Evolutionary conservation across 2,113 vertebrate genomes (phyloP).

Genomic region (Equus quagga): DNA sequence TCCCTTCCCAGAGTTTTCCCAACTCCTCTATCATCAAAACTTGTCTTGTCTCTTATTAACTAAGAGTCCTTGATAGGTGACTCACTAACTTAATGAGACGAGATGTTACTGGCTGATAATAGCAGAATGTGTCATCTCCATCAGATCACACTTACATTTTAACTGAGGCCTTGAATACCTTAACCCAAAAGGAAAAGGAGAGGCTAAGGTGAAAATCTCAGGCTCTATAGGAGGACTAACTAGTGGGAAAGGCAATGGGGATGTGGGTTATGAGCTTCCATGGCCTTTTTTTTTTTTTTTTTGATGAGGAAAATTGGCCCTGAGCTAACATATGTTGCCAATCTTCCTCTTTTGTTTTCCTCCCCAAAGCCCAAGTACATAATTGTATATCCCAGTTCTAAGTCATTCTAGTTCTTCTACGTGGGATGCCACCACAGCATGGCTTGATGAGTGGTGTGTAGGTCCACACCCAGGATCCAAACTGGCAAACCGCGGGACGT

Average conservation of each 20-base stretch:
- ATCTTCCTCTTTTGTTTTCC: too few species aligned
- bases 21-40: background rate
- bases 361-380: too few species aligned
- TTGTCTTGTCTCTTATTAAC: background rate
- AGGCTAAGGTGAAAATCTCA: background rate
- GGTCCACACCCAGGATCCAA: too few species aligned
- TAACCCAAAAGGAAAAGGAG: background rate
- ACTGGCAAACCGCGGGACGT: too few species aligned
- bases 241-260: background rate
- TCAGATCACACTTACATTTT: background rate
- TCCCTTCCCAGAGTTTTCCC: background rate
- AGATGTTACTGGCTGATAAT: background rate
- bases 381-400: too few species aligned
- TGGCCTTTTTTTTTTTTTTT: background rate
- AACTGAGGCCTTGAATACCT: background rate
- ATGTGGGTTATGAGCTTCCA: background rate
- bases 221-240: rapidly evolving
- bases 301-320: too few species aligned
- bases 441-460: too few species aligned
- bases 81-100: background rate
- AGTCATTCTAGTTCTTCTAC: too few species aligned
- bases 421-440: too few species aligned
- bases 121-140: background rate
- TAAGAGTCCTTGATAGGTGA: background rate
- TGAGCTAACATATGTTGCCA: too few species aligned